Percentiles rank a stretch among this genome's conserved stretches.
Conservation (phyloP, 2,888 invertebrate genomes). For the Cephonodes hylas region DNA sequence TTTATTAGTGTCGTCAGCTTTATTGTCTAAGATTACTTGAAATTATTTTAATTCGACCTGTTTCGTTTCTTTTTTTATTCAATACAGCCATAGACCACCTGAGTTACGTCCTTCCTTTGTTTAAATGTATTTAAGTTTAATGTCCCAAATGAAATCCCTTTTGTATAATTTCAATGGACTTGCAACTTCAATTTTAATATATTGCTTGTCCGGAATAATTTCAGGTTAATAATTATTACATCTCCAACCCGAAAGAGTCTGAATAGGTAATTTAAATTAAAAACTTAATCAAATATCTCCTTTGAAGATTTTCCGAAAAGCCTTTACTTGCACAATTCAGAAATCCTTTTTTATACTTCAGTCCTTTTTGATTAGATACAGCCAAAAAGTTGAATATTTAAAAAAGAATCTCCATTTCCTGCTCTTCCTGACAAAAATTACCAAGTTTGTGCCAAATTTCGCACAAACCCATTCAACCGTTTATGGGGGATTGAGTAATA, state of each 20-base stretch:
- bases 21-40: no score
- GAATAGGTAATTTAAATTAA: not conserved
- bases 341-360: not conserved
- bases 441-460: no score
- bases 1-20: no score
- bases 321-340: not conserved
- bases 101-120: no score
- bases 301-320: not conserved
- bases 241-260: not conserved
- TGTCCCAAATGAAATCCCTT: not conserved
- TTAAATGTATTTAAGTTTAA: no score
- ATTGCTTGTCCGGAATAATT: not conserved
- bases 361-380: no score
- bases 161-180: not conserved
- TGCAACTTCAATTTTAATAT: not conserved
- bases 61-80: no score
- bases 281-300: not conserved
- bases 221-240: not conserved
- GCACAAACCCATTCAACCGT: no score
- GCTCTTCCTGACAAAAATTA: not conserved
- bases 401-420: not conserved
- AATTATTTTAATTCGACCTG: no score
- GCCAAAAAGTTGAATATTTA: not conserved
- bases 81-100: no score
- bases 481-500: no score